Conservation (phyloP, 2,797 vertebrate species). For the Diglossa cyanea region DNA sequence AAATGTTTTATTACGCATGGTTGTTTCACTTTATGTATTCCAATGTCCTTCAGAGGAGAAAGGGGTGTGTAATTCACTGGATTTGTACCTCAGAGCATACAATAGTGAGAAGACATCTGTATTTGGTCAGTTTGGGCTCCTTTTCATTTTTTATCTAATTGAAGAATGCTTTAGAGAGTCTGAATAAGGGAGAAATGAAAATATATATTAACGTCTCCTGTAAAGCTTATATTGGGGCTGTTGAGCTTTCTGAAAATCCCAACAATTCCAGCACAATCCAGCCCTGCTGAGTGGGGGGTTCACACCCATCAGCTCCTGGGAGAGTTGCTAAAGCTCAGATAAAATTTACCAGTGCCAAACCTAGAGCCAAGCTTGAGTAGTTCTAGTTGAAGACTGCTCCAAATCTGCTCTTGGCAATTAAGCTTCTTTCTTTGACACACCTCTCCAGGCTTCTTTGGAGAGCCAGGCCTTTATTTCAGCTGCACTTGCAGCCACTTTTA, state of each 20-base stretch:
- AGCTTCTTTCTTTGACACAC: not conserved
- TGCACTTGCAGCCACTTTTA: not conserved
- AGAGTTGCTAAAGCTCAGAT: not conserved
- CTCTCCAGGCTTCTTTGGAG: not conserved
- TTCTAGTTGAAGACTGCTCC: not conserved
- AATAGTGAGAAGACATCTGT: not conserved
- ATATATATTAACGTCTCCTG: rapidly evolving
- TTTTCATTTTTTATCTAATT: not conserved
- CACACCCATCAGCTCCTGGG: not conserved
- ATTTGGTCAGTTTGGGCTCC: not conserved
- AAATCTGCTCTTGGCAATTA: not conserved
- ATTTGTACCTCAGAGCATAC: not conserved
- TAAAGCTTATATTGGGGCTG: not conserved
- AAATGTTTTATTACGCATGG: slow-evolving; percentile 7
- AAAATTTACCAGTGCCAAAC: not conserved
- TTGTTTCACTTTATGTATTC: not conserved
- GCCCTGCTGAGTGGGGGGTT: rapidly evolving
- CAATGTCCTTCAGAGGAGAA: slow-evolving; percentile 26
- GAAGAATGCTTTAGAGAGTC: not conserved
- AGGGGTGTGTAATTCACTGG: not conserved
- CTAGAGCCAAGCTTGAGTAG: not conserved
- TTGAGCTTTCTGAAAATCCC: not conserved
- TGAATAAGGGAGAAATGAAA: not conserved
- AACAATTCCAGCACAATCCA: rapidly evolving
- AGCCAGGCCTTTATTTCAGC: not conserved